Percentiles rank a stretch among this genome's conserved stretches.
Conservation (phyloP, 2,797 vertebrate genomes). For the Sternarchorhynchus goeldii region DNA sequence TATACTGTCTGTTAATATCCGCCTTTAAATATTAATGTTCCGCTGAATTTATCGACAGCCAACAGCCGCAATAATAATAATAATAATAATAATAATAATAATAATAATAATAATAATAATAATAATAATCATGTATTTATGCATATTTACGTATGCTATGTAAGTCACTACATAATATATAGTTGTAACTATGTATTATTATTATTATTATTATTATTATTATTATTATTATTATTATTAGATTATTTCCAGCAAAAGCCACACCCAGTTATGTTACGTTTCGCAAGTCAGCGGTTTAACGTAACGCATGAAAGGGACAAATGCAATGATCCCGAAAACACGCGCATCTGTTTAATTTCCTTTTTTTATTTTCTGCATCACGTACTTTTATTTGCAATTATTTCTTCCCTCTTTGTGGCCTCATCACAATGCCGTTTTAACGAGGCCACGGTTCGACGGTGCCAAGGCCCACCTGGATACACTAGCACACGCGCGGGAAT, state of each 20-base stretch:
- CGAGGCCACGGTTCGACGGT: slow-evolving; percentile 75
- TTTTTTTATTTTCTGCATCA: slow-evolving; percentile 94
- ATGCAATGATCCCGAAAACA: slow-evolving; percentile 88
- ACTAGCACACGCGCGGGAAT: slow-evolving; percentile 40
- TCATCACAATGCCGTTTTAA: slow-evolving; percentile 76
- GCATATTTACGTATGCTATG: background rate
- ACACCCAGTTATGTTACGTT: slow-evolving; percentile 47
- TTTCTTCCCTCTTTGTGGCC: slow-evolving; percentile 78
- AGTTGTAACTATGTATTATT: slow-evolving; percentile 12
- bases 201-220: slow-evolving; percentile 20
- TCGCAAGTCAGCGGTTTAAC: slow-evolving; percentile 68
- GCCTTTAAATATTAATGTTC: background rate
- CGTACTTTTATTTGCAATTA: slow-evolving; percentile 93
- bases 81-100: too few species aligned
- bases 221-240: slow-evolving; percentile 29
- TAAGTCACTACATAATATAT: background rate
- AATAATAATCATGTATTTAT: too few species aligned
- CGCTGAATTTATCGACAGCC: background rate
- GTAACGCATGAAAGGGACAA: slow-evolving; percentile 77
- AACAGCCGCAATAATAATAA: too few species aligned
- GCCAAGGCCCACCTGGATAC: slow-evolving; percentile 78
- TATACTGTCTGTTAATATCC: too few species aligned
- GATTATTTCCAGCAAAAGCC: background rate
- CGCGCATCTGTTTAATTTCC: slow-evolving; percentile 93
- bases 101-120: too few species aligned